Conservation (phyloP, 2,113 vertebrate genomes). For the Gasterosteus aculeatus region DNA sequence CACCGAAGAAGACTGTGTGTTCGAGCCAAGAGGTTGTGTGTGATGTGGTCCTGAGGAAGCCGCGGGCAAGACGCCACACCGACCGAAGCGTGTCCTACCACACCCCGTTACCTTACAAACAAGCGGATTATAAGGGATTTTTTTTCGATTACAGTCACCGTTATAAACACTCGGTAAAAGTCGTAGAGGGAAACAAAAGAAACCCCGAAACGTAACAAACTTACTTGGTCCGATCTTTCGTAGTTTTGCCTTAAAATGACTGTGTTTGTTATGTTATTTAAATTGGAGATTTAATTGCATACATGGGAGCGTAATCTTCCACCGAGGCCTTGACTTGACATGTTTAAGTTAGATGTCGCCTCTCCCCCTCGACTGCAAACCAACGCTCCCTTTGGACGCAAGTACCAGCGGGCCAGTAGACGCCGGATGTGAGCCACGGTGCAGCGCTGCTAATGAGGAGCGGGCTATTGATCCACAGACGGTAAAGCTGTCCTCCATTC, state of each 20-base stretch:
- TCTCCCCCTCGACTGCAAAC: slow-evolving; percentile 17
- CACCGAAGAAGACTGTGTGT: slow-evolving; percentile 42
- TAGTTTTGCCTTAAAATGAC: not conserved
- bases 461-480: slow-evolving; percentile 39
- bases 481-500: slow-evolving; percentile 21
- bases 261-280: not conserved
- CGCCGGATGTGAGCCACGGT: slow-evolving; percentile 8
- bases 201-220: not conserved
- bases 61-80: slow-evolving; percentile 15
- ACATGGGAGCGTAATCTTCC: not conserved
- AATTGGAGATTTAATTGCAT: not conserved
- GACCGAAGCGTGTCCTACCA: not conserved
- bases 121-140: not conserved
- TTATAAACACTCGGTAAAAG: not conserved
- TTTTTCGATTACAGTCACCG: not conserved
- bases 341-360: not conserved
- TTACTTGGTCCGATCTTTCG: not conserved
- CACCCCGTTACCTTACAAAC: not conserved
- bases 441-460: slow-evolving; percentile 48
- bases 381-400: slow-evolving; percentile 5
- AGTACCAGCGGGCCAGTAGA: not conserved
- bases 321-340: not conserved
- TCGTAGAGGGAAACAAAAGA: not conserved
- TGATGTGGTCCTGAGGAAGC: slow-evolving; percentile 24
- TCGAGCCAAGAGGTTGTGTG: slow-evolving; percentile 29